Evolutionary conservation across 2,797 vertebrate genomes (phyloP).

Genomic region (Labeo calbasu): DNA sequence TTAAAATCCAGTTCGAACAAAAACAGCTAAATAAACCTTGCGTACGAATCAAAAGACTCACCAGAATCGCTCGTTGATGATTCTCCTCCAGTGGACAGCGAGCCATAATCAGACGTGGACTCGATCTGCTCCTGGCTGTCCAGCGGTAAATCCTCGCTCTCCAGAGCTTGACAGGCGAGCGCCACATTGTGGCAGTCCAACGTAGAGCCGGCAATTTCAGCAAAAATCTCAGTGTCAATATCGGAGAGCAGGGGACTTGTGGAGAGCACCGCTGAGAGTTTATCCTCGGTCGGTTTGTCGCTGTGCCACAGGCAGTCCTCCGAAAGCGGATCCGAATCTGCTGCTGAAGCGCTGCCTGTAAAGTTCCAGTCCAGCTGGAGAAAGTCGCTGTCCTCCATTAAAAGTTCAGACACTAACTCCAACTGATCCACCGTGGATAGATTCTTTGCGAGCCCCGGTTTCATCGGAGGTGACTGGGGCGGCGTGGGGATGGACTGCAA

Average conservation of each 20-base stretch:
- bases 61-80: slow-evolving; percentile 81
- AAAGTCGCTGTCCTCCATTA: slow-evolving; percentile 78
- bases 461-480: slow-evolving; percentile 77
- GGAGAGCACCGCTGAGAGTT: slow-evolving; percentile 71
- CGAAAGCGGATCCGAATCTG: slow-evolving; percentile 32
- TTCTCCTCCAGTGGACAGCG: slow-evolving; percentile 71
- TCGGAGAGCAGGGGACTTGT: slow-evolving; percentile 80
- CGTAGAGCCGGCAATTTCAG: slow-evolving; percentile 78
- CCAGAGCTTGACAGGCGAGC: slow-evolving; percentile 57
- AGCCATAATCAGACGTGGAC: slow-evolving; percentile 76
- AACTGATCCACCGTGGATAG: slow-evolving; percentile 81
- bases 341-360: slow-evolving; percentile 47
- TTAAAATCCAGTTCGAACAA: background rate
- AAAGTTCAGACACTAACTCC: slow-evolving; percentile 79
- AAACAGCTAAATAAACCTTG: background rate
- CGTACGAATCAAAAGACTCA: slow-evolving; percentile 60
- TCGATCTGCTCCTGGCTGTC: slow-evolving; percentile 69
- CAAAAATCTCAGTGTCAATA: slow-evolving; percentile 80
- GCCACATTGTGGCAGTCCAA: slow-evolving; percentile 71
- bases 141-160: slow-evolving; percentile 66
- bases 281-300: slow-evolving; percentile 72
- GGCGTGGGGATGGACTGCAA: slow-evolving; percentile 77
- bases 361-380: slow-evolving; percentile 75
- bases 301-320: slow-evolving; percentile 77
- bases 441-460: slow-evolving; percentile 67